Evolutionary conservation across 2,888 invertebrate species (phyloP).

Genomic region (Synanthedon myopaeformis): DNA sequence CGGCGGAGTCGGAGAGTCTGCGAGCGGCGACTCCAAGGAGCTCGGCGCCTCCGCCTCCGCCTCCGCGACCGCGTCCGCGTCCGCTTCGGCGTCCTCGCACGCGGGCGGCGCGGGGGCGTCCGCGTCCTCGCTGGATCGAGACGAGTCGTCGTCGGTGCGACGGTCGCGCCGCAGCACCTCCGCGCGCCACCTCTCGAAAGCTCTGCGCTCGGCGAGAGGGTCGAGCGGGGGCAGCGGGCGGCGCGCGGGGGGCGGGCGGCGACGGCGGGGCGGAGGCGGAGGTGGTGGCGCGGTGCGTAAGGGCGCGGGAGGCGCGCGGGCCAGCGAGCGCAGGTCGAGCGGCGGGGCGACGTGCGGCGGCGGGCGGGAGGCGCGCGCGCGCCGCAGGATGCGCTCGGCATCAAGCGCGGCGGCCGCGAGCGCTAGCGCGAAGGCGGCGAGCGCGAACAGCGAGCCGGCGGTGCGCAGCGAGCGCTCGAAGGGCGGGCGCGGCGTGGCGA

Average conservation of each 20-base stretch:
- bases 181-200: constrained; percentile 51
- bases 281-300: constrained; percentile 6
- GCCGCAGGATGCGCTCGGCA: constrained; percentile 20
- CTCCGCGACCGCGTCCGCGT: constrained; percentile 3
- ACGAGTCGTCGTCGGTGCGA: constrained; percentile 18
- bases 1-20: constrained; percentile 7
- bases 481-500: constrained; percentile 53
- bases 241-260: constrained; percentile 13
- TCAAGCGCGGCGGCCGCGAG: constrained; percentile 32
- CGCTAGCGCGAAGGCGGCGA: constrained; percentile 31
- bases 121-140: constrained; percentile 35
- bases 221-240: constrained; percentile 23
- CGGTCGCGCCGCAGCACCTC: constrained; percentile 26
- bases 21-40: background rate
- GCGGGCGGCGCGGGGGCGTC: constrained; percentile 10
- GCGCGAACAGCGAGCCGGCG: constrained; percentile 52
- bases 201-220: constrained; percentile 38
- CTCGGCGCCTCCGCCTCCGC: constrained; percentile 6
- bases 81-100: constrained; percentile 3
- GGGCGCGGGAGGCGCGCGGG: constrained; percentile 12
- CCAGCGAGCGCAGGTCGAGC: constrained; percentile 20
- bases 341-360: constrained; percentile 19
- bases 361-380: constrained; percentile 15
- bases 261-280: constrained; percentile 3
- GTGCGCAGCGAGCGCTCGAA: constrained; percentile 64